Evolutionary conservation across 2,113 vertebrate genomes (phyloP), one percentile per base, ranked within the genome.

Genomic region (Tenrec ecaudatus): DNA sequence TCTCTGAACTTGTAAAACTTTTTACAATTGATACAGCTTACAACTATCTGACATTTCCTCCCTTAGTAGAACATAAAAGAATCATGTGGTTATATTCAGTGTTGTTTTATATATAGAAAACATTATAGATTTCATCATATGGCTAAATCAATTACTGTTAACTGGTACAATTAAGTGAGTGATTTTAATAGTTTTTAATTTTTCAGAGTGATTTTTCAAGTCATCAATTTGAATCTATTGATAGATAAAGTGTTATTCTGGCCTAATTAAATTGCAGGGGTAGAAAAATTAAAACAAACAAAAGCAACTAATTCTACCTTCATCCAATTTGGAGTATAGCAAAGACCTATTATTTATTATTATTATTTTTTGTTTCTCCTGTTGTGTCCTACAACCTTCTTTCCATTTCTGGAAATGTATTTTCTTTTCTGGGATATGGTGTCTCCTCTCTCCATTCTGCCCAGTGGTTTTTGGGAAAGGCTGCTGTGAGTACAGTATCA

Each of bases 121-220:
- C 64, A 75, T 86, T 53, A 3, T 81, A 31, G 57, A 76, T 43
- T 1, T 71, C 20, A 92, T 94, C 38, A 69, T 58, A 68, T 79
- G 73, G 27, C 64, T 82, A 75, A 78, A 40, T 75, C 6, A 3
- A 75, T 90, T 73, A 68, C 53, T 90, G 53, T 87, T 90, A 86
- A 84, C 86, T 92, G 89, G 17, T 82, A 85, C 31, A 95, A 88
- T 43, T 64, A 87, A 82, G 36, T 75, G n/a, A 90, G n/a, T 40
- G 10, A 82, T 86, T 89, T 91, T 93, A 57, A 82, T 78, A 92
- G 82, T 19, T 94, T 94, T 95, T 89, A 84, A 53, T 82, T 20
- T 89, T 93, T n/a, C 33, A 90, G 62, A 94, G 22, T 82, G 15
- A 87, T 38, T 79, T 95, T 96, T 95, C 6, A 94, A 88, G 77